phyloP scores from a whole-genome alignment of 2,888 invertebrate species.

The Neoitamus cyanurus region DNA sequence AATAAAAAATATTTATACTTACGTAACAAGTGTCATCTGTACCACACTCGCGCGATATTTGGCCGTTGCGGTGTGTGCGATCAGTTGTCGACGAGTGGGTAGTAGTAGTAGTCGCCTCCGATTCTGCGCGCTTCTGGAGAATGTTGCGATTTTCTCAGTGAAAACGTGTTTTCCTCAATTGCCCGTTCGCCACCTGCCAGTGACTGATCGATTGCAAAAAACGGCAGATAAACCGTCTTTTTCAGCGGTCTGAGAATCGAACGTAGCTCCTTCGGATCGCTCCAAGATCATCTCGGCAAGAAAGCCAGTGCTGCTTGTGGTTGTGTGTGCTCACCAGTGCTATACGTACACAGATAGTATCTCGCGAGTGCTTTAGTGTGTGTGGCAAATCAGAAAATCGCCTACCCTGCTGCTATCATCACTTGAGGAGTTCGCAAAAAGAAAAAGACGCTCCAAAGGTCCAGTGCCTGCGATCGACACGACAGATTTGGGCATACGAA shows the following conservation, averaged over 20 bases:
- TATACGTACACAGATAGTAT: background rate
- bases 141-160: constrained; percentile 6
- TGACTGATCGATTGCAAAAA: background rate
- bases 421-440: background rate
- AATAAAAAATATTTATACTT: constrained; percentile 56
- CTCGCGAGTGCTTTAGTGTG: background rate
- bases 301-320: background rate
- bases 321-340: background rate
- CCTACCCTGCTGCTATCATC: background rate
- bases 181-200: background rate
- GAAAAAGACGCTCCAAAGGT: background rate
- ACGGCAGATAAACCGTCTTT: background rate
- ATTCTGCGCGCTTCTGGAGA: background rate
- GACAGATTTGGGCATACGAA: constrained; percentile 8
- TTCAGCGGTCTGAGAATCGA: background rate
- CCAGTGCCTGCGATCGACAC: background rate
- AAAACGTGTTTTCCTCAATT: background rate
- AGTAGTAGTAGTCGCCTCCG: background rate
- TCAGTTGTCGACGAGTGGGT: constrained; percentile 14
- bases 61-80: constrained; percentile 39
- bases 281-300: background rate
- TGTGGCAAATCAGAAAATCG: background rate
- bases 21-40: constrained; percentile 58
- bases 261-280: background rate
- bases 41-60: constrained; percentile 44